Evolutionary conservation across 2,113 vertebrate species (phyloP), one percentile per base, ranked within the genome.

Genomic region (Butorides virescens): DNA sequence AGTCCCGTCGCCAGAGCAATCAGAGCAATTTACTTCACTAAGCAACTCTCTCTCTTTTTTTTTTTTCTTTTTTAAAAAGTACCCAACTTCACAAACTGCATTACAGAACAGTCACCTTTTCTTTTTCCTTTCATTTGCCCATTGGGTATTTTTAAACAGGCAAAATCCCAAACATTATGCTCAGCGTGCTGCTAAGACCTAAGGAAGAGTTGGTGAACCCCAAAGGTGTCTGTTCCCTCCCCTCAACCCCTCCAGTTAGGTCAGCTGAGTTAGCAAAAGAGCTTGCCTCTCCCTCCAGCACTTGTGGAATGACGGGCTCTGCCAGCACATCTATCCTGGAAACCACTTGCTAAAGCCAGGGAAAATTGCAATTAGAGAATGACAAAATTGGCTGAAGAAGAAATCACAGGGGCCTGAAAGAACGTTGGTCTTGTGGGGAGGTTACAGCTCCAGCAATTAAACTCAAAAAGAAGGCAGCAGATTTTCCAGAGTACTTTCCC

Each of bases 31-130:
- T 53, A 59, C 22, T 59, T 49, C 61, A 85, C 34, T 46, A 55
- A 82, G 7, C 5, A 59, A 56, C 19, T 19, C 1, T 15, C 39
- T 1, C 9, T 4, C 0, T 11, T 4, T 19, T 36, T 10, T 37
- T 12, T 52, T 27, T 22, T 3, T 32, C 34, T 39, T 32, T 30
- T 20, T 26, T 22, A 27, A 4, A 13, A 53, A 30, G 9, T 25
- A 66, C 5, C 16, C 23, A 65, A 8, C 11, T 18, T 56, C 3
- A 20, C 18, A 11, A 66, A 56, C 9, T 36, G 19, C 16, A 61
- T 12, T 7, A 2, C 39, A 74, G 46, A 78, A 70, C 9, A 23
- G 47, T 25, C 75, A 56, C 23, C 5, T 67, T 25, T 63, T 36
- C n/a, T 65, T 72, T 25, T 63, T 39, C n/a, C 59, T 72, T 66